Conservation (phyloP, 2,113 vertebrate genomes). For the Sorex araneus region DNA sequence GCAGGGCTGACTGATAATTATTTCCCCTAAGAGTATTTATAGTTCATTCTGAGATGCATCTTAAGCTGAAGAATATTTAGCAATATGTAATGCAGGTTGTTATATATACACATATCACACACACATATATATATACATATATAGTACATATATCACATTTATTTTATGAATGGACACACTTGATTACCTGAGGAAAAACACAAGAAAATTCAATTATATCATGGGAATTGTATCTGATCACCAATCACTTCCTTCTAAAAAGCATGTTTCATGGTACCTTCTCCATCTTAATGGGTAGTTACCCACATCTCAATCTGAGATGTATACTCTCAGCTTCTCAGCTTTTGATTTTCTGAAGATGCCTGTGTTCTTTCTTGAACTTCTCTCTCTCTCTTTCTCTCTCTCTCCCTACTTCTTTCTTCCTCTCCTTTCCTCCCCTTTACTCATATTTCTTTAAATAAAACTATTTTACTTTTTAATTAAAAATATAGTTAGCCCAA, state of each 20-base stretch:
- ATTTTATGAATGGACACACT: neutral
- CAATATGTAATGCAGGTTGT: neutral
- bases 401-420: too few species aligned
- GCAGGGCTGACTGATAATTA: neutral
- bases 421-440: too few species aligned
- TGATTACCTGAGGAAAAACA: conserved; percentile 1
- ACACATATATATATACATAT: neutral
- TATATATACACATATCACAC: neutral
- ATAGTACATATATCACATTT: neutral
- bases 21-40: neutral
- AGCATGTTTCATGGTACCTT: neutral
- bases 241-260: neutral
- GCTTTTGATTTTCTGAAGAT: too few species aligned
- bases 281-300: too few species aligned
- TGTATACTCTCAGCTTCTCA: too few species aligned
- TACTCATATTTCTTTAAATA: too few species aligned
- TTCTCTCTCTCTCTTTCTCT: too few species aligned
- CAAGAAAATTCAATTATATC: conserved; percentile 2
- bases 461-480: too few species aligned
- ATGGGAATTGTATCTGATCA: neutral
- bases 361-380: too few species aligned
- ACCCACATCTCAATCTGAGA: too few species aligned
- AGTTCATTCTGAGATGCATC: conserved; percentile 7
- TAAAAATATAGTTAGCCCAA: conserved; percentile 13
- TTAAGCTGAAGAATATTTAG: neutral